Base-by-base conservation (phyloP, 92 coral and sea anemone genomes). In the Scolanthus callimorphus region DNA sequence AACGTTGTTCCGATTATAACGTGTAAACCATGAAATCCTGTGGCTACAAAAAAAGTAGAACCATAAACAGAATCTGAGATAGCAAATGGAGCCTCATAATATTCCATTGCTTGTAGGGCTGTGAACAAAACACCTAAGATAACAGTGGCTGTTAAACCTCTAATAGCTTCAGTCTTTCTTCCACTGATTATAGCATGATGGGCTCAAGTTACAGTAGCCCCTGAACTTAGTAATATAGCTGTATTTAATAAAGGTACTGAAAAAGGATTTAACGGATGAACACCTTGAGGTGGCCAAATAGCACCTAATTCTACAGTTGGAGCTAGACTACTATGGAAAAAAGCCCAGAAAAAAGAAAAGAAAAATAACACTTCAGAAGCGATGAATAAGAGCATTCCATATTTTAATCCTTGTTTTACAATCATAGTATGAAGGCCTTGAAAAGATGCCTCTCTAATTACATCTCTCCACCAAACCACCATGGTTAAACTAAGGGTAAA, bases 391-490 rank as follows among this genome's bases (percentile, higher is more conserved):
- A 86, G 80, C 85, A 86, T 82, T 52, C 95, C 89, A 77, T 70
- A 82, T 60, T 67, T 82, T 77, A 86, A 72, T 46, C 95, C 95
- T 59, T 69, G 76, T 76, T 75, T 81, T 39, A 86, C 95, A n/a
- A 76, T 64, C 65, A 77, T 62, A 55, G 89, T 82, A 67, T 82
- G 89, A 59, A 65, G 85, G 30, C 95, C 89, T 63, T 81, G 89
- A 65, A 86, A 86, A 71, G 89, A 81, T 21, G 89, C 83, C 58
- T 86, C 95, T 72, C 89, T 60, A 52, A 81, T 76, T 22, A 86
- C 80, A 87, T 87, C 95, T 66, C 88, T 75, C 78, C 96, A 87
- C 65, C 90, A 87, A 82, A 82, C 96, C 57, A 82, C 29, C 96
- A 88, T 82, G 62, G 81, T 73, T 49, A 83, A 70, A 55, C 70